These are phyloP conservation scores for Calliphora vomitoria DNA, from an alignment of 2,888 invertebrate species.

Conservation along the genomic window DNA sequence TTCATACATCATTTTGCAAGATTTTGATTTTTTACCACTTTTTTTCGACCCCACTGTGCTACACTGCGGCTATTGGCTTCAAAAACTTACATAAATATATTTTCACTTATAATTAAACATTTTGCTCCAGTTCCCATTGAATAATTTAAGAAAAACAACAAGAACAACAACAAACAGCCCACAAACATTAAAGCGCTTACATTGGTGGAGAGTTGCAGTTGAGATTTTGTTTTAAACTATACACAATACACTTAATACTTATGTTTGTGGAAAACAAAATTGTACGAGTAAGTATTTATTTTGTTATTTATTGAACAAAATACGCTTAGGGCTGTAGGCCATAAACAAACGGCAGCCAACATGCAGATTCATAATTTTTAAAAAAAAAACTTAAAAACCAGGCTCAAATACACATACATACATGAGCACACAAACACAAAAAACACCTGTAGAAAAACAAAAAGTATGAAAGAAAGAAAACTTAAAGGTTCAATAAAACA, in stretches of 20 bases:
- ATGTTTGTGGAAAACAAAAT: constrained; percentile 18
- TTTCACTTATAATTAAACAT: constrained; percentile 58
- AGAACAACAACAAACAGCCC: neutral
- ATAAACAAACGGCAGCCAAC: constrained; percentile 76
- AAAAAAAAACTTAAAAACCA: constrained; percentile 2
- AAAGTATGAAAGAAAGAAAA: constrained; percentile 1
- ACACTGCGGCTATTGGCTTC: no score
- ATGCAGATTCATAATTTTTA: constrained; percentile 61
- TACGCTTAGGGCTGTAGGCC: constrained; percentile 76
- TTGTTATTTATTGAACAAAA: constrained; percentile 57
- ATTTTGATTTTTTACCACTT: no score
- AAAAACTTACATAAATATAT: constrained; percentile 46
- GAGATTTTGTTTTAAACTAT: constrained; percentile 25
- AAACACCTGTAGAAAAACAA: constrained; percentile 66
- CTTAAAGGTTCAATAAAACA: constrained; percentile 76
- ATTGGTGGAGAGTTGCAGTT: neutral
- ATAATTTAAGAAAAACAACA: constrained; percentile 39
- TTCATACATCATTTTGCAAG: no score
- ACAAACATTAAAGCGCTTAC: neutral
- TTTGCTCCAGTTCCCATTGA: constrained; percentile 72
- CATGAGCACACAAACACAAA: neutral
- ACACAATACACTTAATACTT: neutral
- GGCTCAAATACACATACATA: neutral
- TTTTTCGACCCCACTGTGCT: no score
- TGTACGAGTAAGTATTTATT: constrained; percentile 44